Conservation (phyloP, 1,140 invertebrate species). For the Gryon sp. region DNA sequence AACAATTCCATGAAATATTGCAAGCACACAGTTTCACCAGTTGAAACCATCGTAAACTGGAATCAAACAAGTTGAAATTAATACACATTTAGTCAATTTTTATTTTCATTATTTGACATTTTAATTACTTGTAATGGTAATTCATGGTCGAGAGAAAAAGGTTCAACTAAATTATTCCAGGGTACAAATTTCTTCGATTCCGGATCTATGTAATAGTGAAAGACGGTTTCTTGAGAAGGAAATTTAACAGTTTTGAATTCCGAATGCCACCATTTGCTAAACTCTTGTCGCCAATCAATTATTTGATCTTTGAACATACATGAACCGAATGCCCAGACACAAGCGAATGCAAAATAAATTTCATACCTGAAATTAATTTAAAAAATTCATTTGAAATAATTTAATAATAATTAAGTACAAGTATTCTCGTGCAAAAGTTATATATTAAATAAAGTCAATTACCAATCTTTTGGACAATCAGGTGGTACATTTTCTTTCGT, state of each 20-base stretch:
- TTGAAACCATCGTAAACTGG: conserved; percentile 90
- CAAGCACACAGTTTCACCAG: conserved; percentile 93
- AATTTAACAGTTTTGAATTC: conserved; percentile 96
- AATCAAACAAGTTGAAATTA: conserved; percentile 30
- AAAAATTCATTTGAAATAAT: background rate
- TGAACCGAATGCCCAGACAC: conserved; percentile 96
- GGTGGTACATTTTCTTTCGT: conserved; percentile 88
- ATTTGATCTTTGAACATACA: conserved; percentile 93
- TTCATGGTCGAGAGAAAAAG: conserved; percentile 91
- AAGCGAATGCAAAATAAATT: conserved; percentile 94
- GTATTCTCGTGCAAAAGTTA: no score
- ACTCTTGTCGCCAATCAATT: conserved; percentile 94
- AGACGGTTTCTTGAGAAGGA: conserved; percentile 89
- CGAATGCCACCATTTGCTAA: conserved; percentile 94
- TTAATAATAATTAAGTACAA: background rate
- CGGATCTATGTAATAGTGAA: conserved; percentile 93
- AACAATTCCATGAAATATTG: conserved; percentile 93
- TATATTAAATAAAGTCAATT: no score
- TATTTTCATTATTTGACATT: conserved; percentile 17
- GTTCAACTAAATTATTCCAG: conserved; percentile 89
- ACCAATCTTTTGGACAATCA: conserved; percentile 94
- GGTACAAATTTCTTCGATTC: conserved; percentile 91
- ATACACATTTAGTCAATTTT: conserved; percentile 5
- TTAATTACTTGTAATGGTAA: conserved; percentile 88
- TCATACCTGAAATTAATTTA: conserved; percentile 84